Evolutionary conservation across 2,113 vertebrate genomes (phyloP), one percentile per base, ranked within the genome.

Genomic region (Rhynchomys soricoides): DNA sequence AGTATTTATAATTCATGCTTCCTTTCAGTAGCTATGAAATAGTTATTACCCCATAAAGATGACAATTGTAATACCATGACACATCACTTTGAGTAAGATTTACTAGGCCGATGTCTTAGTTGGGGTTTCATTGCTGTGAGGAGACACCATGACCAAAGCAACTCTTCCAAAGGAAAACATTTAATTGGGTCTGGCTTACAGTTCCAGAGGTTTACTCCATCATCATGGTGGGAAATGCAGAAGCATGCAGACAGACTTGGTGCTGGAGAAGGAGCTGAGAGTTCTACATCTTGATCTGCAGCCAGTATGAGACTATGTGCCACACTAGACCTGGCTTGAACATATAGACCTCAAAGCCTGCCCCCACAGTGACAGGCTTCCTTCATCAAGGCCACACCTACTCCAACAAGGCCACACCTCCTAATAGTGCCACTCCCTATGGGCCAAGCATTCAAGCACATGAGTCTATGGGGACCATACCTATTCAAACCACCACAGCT

Each of bases 71-170:
- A n/a, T 22, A 74, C 40, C 75, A 95, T 68, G 37, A 75, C 79
- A 71, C 31, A 55, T 74, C 37, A 70, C 45, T 86, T 78, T 95
- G 89, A 93, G 73, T 31, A 71, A 70, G 75, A 71, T 77, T 92
- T 50, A 52, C 21, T 59, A 59, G 82, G 24, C n/a, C 1, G n/a
- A 43, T 73, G 9, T 73, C n/a, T 73, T 43, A 22, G n/a, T 40
- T 73, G 7, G 3, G 1, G 71, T 24, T 73, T 73, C 22, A 73
- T 43, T 43, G 21, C n/a, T 73, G 9, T 40, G 71, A 73, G n/a
- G n/a, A 73, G 71, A 73, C 9, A 43, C n/a, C 8, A 40, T 43
- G 8, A 73, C 71, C n/a, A 40, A 3, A 5, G 71, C 71, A 73
- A 73, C 71, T 73, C 71, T 22, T 73, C 19, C 24, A 40, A 40